Base-by-base conservation (phyloP, 2,888 invertebrate genomes). In the Drosophila rubida region DNA sequence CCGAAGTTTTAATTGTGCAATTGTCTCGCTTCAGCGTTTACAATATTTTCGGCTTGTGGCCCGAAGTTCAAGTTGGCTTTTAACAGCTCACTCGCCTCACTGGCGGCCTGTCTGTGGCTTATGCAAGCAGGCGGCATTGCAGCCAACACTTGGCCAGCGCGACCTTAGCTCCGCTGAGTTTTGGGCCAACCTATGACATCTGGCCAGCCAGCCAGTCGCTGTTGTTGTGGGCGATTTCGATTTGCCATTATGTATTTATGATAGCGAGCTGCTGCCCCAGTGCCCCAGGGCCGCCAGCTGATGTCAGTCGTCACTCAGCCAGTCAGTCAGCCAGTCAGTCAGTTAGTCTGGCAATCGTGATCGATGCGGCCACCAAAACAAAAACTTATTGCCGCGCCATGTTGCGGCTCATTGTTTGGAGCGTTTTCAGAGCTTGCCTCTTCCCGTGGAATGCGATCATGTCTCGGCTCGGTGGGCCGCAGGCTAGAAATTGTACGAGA, bases 401-500 rank as follows among this genome's bases (percentile, higher is more conserved):
- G 19, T 19, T 46, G 30, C 42, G 14, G 55, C 59, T 75, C 65
- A 75, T 69, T 75, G 69, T 69, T 65, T 68, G 19, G 42, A 32
- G 39, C 19, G 65, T 69, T 65, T 68, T 23, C 42, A 32, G 39
- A 13, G 48, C 69, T 50, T 53, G 70, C 70, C 75, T 76, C 80
- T 66, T 66, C 58, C 45, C 55, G 58, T 65, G 88, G 81, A 87
- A 81, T 81, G 86, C 87, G 84, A 80, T 78, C 82, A 81, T 53
- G 72, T 78, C 78, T 67, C 25, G 27, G 2, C n/a, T 63, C 58
- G 48, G 22, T n/a, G 57, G 48, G 74, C 74, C 68, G 42, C 42
- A 61, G 86, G 81, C 88, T 87, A 81, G 88, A 81, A 81, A 81
- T 81, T 82, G 82, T 71, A 76, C 48, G 54, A 65, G 60, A 57